phyloP scores from a whole-genome alignment of 2,113 vertebrate species.

The Arizona elegans region DNA sequence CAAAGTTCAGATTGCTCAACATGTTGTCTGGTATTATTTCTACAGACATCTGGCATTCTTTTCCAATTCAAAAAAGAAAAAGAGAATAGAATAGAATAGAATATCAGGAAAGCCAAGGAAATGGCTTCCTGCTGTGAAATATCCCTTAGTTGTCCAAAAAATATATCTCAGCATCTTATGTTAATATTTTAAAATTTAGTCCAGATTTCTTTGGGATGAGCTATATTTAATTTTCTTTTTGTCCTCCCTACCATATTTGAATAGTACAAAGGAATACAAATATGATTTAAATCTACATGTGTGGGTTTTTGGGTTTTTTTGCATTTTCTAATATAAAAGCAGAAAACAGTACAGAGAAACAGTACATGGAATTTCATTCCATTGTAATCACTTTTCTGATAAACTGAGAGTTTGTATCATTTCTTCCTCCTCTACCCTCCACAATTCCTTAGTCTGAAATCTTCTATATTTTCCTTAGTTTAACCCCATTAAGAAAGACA shows the following conservation, averaged over 20 bases:
- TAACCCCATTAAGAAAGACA: not conserved
- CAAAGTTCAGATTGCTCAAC: constrained; percentile 9
- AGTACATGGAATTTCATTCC: too few species aligned
- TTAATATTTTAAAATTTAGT: constrained; percentile 6
- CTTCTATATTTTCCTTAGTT: not conserved
- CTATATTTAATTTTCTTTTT: not conserved
- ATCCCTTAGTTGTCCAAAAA: constrained; percentile 3
- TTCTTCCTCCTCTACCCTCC: not conserved
- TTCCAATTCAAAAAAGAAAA: not conserved
- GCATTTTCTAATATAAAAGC: not conserved
- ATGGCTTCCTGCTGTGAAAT: not conserved
- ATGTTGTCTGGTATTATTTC: constrained; percentile 10
- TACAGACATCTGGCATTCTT: constrained; percentile 1
- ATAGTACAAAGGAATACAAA: not conserved
- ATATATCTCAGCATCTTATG: not conserved
- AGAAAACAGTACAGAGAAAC: not conserved
- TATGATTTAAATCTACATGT: constrained; percentile 16
- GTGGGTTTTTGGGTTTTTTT: not conserved
- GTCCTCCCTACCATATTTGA: not conserved
- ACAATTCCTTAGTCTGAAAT: not conserved
- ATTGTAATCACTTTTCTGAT: not conserved
- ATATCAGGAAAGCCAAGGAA: constrained; percentile 1
- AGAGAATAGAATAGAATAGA: not conserved
- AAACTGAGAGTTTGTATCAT: not conserved
- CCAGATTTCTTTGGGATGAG: not conserved